Evolutionary conservation across 2,113 vertebrate species (phyloP), one percentile per base, ranked within the genome.

Genomic region (Anarrhichthys ocellatus): DNA sequence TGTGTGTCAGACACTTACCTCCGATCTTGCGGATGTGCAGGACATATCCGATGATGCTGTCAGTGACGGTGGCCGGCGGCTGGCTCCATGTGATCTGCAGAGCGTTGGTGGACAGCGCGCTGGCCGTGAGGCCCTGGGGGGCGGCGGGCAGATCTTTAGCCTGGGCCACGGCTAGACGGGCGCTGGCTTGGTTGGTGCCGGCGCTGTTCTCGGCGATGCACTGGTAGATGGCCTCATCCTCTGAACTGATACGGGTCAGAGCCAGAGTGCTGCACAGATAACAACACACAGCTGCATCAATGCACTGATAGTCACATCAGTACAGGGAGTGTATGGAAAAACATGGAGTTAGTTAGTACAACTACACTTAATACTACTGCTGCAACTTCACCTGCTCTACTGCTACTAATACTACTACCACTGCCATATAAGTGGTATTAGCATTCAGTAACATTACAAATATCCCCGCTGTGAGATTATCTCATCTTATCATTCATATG

Each of bases 161-260:
- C 76, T 27, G 88, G 50, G 24, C 91, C 85, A 96, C 92, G 0
- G 95, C 95, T 62, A 96, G 90, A 0, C 86, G 85, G 54, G 94
- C 95, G 1, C 96, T 96, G 88, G 96, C 96, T 92, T 96, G 95
- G 87, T 92, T 96, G 69, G 95, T 95, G 6, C 95, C 96, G 0
- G 91, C 92, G 0, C 92, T 95, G 92, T 96, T 96, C 91, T 96
- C 95, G 0, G 95, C 96, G 1, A 95, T 93, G 52, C 94, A 95
- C 80, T 96, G 95, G 74, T 96, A 96, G 80, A 96, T 96, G 85
- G 95, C 95, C 58, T 97, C 92, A 0, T 96, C 96, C 2, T 93
- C 90, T 0, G 84, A 78, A 0, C 87, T 89, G 84, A 96, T 91
- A 0, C 87, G 87, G 1, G 92, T 95, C 90, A 95, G 90, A 48